These are phyloP conservation scores for Hylaeus volcanicus DNA, from an alignment of 1,140 invertebrate genomes.

Conservation along the genomic window DNA sequence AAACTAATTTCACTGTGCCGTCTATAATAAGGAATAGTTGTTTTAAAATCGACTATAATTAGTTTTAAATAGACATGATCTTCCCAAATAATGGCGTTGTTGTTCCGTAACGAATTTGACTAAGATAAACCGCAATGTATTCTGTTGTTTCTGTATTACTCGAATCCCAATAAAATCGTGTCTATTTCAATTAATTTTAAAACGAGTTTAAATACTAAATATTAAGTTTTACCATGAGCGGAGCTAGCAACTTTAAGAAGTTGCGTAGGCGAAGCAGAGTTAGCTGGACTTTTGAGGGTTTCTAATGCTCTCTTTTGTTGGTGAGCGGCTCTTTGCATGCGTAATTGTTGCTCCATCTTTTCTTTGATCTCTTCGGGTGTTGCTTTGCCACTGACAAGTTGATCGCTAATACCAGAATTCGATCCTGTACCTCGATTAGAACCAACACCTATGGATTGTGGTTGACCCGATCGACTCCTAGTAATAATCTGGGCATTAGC, in stretches of 20 bases:
- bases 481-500: slow-evolving; percentile 87
- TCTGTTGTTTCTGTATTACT: no score
- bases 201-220: background rate
- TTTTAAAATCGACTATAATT: slow-evolving; percentile 14
- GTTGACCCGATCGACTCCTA: slow-evolving; percentile 86
- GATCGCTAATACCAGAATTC: slow-evolving; percentile 66
- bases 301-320: slow-evolving; percentile 90
- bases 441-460: slow-evolving; percentile 74
- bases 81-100: no score
- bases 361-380: slow-evolving; percentile 92
- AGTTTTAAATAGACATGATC: background rate
- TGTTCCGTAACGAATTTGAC: no score
- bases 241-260: slow-evolving; percentile 82
- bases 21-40: slow-evolving; percentile 70
- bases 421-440: slow-evolving; percentile 63
- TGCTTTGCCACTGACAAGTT: slow-evolving; percentile 81
- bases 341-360: slow-evolving; percentile 93
- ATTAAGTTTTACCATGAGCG: slow-evolving; percentile 74
- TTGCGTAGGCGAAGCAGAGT: slow-evolving; percentile 72
- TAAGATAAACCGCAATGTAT: no score
- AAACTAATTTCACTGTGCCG: slow-evolving; percentile 83
- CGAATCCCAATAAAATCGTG: no score
- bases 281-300: slow-evolving; percentile 79
- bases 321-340: slow-evolving; percentile 91
- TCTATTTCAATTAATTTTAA: background rate